phyloP scores from a whole-genome alignment of 2,888 invertebrate species.

The Epirrhoe alternata region DNA sequence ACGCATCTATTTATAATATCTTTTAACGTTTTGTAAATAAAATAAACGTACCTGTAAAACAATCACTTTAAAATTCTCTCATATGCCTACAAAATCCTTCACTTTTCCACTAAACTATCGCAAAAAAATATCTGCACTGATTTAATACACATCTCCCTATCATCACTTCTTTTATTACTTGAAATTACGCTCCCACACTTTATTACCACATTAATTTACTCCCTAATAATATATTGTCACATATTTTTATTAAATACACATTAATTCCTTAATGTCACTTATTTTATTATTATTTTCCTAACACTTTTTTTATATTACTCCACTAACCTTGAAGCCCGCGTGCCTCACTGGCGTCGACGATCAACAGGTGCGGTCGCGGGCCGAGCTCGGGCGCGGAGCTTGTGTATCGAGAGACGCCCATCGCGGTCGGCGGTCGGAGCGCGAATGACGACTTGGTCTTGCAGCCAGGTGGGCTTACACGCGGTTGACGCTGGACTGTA shows the following conservation, averaged over 20 bases:
- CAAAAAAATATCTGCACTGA: too few species aligned
- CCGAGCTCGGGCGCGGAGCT: slow-evolving; percentile 55
- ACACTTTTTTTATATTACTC: too few species aligned
- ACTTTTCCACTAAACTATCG: too few species aligned
- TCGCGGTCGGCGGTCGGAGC: slow-evolving; percentile 78
- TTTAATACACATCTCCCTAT: too few species aligned
- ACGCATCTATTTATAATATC: background rate
- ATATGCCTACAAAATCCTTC: background rate
- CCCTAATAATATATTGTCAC: background rate
- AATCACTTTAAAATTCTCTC: background rate
- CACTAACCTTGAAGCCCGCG: slow-evolving; percentile 72
- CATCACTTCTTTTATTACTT: too few species aligned
- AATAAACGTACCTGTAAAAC: background rate
- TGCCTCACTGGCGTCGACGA: slow-evolving; percentile 77
- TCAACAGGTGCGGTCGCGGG: slow-evolving; percentile 80
- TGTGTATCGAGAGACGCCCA: slow-evolving; percentile 75
- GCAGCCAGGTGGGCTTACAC: background rate
- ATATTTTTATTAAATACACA: background rate
- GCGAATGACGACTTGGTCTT: slow-evolving; percentile 62
- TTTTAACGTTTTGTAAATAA: background rate
- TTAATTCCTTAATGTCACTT: background rate
- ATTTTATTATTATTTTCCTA: background rate
- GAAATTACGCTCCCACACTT: too few species aligned
- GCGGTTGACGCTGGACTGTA: too few species aligned
- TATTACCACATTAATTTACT: too few species aligned